Conservation (phyloP, 2,888 invertebrate species). For the Hyposoter dolosus region DNA sequence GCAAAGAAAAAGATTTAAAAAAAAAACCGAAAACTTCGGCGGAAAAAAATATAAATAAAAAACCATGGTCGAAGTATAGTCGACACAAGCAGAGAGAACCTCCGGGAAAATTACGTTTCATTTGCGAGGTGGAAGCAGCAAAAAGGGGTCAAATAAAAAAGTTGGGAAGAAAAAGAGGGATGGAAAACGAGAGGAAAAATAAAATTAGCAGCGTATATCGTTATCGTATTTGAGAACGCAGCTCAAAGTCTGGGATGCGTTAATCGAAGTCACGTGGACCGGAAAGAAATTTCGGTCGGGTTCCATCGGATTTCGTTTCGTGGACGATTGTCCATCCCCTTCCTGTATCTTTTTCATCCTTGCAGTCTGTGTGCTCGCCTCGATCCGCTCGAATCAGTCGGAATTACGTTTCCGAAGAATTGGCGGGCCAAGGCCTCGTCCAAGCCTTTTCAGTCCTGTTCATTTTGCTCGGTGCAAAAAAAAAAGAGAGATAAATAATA, state of each 20-base stretch:
- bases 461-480: conserved; percentile 29
- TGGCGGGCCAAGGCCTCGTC: conserved; percentile 49
- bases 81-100: neutral
- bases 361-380: conserved; percentile 45
- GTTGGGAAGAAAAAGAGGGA: conserved; percentile 5
- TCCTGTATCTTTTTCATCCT: conserved; percentile 34
- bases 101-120: neutral
- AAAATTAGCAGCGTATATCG: conserved; percentile 55
- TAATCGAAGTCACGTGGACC: conserved; percentile 67
- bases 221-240: conserved; percentile 49
- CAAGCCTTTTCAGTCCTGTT: conserved; percentile 46
- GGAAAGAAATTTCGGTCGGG: conserved; percentile 62
- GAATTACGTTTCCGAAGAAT: conserved; percentile 66
- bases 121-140: conserved; percentile 9
- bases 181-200: conserved; percentile 5
- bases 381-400: conserved; percentile 66
- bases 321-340: conserved; percentile 2
- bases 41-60: neutral
- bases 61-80: neutral
- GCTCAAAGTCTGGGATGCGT: conserved; percentile 55
- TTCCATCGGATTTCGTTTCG: conserved; percentile 34
- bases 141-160: neutral
- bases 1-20: neutral
- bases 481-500: conserved; percentile 25
- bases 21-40: neutral